Base-by-base conservation (phyloP, 2,797 vertebrate genomes). In the Oryzias sinensis region DNA sequence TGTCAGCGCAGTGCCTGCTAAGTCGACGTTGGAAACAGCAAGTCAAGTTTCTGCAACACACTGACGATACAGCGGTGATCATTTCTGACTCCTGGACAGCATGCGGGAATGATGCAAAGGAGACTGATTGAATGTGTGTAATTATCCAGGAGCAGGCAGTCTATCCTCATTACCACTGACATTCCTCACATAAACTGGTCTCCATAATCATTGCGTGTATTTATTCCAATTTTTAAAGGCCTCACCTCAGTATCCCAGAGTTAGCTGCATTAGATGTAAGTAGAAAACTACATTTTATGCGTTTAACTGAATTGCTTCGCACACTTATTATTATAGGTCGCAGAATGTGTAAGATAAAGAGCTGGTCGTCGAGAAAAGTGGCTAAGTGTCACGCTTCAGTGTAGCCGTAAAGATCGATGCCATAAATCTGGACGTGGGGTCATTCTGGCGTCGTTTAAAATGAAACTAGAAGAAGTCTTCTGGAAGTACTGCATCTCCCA, bases 161-260 rank as follows among this genome's bases (percentile, higher is more conserved):
- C 71, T 71, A 70, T 87, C 73, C 79, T 85, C 77, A 86, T 89
- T 85, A 83, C 68, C 55, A 48, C 43, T 52, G 74, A 65, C 75
- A 75, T 76, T 62, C 62, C 58, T 85, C 79, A 64, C 76, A 70
- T 59, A 49, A 70, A 65, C 65, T 47, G 29, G 53, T 69, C 77
- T 74, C 67, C 55, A 57, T 63, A 73, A 80, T 86, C 62, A 86
- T 79, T 70, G 64, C 17, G 40, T 73, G 60, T 70, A 56, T 77
- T 86, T 83, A 83, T 86, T 84, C 73, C 68, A 50, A 48, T 56
- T 50, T 71, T 55, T 61, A 46, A 77, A 59, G 33, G 24, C 53
- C 62, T 54, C 60, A 79, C 76, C 72, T 76, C 64, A 79, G 69
- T 67, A 61, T 72, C 61, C 58, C 53, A 49, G 57, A 20, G 24